Base-by-base conservation (phyloP, 2,113 vertebrate genomes). In the Archocentrus centrarchus region DNA sequence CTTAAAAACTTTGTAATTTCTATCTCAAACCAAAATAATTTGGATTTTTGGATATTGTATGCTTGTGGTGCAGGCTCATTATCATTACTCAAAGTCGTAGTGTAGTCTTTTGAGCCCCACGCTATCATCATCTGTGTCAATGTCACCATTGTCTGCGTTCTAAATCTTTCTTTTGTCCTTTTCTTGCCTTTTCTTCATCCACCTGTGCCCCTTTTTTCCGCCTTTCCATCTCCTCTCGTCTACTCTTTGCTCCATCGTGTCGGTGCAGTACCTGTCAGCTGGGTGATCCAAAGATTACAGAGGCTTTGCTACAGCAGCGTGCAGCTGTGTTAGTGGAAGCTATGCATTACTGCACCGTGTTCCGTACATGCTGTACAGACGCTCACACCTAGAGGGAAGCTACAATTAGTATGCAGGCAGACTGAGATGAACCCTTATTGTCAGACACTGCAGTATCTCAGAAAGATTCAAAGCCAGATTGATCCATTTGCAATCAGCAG, bases 271-370 rank as follows among this genome's bases (percentile, higher is more conserved):
- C 30, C 30, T 73, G 39, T 88, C 47, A 6, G 27, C 77, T 17
- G 6, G 66, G 66, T 73, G 66, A 83, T 32, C 77, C 3, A 30
- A 61, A 73, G 73, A 83, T 85, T 78, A 85, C 77, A 24, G 11
- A 79, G 85, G 79, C 80, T 92, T 84, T 84, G 60, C 80, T 86
- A 58, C 59, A 11, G 84, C 32, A 55, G 62, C 18, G 2, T 41
- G 59, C 7, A 18, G 84, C 64, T 55, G 73, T 87, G 84, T 84
- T 81, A 76, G 59, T 39, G 57, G 61, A 86, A 82, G 62, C 75
- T 27, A 59, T 77, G 77, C 70, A 80, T 87, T 87, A 84, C 59
- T 75, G 79, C 61, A 62, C 75, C 9, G 0, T 39, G 62, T 70
- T 77, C 68, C 27, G 17, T 73, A 73, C 41, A 89, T 6, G 64